Evolutionary conservation across 2,797 vertebrate species (phyloP), one percentile per base, ranked within the genome.

Genomic region (Poeciliopsis presidionis): DNA sequence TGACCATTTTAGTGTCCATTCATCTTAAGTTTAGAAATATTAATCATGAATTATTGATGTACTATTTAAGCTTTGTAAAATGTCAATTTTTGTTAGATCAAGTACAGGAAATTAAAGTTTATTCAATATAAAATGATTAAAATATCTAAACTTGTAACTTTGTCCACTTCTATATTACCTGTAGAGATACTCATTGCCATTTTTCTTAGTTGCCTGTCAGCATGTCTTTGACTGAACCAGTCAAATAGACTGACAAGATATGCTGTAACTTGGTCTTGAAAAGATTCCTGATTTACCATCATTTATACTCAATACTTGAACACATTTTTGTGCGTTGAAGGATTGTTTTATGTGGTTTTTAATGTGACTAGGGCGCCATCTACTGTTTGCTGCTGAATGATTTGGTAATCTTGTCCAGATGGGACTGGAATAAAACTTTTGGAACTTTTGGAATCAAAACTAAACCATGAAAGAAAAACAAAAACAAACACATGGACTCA

Each of bases 401-500:
- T 30, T 41, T 41, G 14, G 28, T 3, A 55, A 8, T 55, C 16
- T 11, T 51, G 13, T 57, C 22, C 49, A 73, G 41, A 18, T 46
- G 47, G 43, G 18, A 33, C 45, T 73, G 12, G 3, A 28, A 20
- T 5, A 51, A 77, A 30, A 30, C 30, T 30, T 30, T 30, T 30
- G 30, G 30, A 30, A 30, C 30, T 30, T 30, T 30, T 61, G 51
- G 69, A 1, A 43, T 65, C 5, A 75, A 65, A 33, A 33, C 2
- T 7, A 36, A 12, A 78, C 4, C 72, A n/a, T 72, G 33, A 30
- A 49, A 36, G 74, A 41, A 5, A 6, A 4, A 14, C 0, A 57
- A 59, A 28, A 65, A 72, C 20, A 85, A n/a, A 84, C 41, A 79
- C 59, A 70, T 89, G 83, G 91, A 93, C 89, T 94, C 91, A 92